Conservation (phyloP, 2,888 invertebrate species). For the Nomada fabriciana region DNA sequence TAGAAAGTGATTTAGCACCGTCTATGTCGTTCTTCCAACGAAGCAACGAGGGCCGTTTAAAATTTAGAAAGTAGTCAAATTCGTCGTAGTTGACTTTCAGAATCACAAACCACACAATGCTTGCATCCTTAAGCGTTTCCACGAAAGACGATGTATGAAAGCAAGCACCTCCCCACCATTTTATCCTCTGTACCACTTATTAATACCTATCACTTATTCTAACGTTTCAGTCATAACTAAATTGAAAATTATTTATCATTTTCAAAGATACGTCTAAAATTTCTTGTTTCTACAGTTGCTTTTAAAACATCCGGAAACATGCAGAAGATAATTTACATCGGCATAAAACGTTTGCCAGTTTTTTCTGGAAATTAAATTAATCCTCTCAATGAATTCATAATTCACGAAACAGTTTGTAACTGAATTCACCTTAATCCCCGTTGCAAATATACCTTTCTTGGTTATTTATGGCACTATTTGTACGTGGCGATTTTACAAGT, state of each 20-base stretch:
- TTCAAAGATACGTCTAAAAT: background rate
- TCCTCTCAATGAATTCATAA: constrained; percentile 1
- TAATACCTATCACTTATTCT: background rate
- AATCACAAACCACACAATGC: constrained; percentile 14
- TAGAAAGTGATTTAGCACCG: constrained; percentile 57
- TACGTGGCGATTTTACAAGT: background rate
- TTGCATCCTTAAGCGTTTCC: constrained; percentile 12
- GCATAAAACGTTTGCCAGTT: background rate
- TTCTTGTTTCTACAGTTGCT: too few species aligned
- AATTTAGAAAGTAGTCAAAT: constrained; percentile 60
- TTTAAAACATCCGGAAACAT: too few species aligned
- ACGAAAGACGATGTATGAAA: background rate
- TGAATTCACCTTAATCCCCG: constrained; percentile 24
- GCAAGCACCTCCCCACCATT: background rate
- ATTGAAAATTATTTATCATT: constrained; percentile 13
- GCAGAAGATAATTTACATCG: too few species aligned
- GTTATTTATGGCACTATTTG: constrained; percentile 44
- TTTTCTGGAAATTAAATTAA: background rate
- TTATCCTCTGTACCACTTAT: constrained; percentile 6
- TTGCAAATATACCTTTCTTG: constrained; percentile 18
- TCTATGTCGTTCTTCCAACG: constrained; percentile 3
- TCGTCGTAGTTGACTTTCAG: constrained; percentile 38
- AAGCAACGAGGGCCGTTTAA: constrained; percentile 34
- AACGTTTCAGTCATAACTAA: constrained; percentile 12
- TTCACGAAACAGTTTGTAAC: constrained; percentile 40